These are phyloP conservation scores for Arbacia lixula DNA, from an alignment of 53 echinoderm and acorn worm species.

Conservation along the genomic window DNA sequence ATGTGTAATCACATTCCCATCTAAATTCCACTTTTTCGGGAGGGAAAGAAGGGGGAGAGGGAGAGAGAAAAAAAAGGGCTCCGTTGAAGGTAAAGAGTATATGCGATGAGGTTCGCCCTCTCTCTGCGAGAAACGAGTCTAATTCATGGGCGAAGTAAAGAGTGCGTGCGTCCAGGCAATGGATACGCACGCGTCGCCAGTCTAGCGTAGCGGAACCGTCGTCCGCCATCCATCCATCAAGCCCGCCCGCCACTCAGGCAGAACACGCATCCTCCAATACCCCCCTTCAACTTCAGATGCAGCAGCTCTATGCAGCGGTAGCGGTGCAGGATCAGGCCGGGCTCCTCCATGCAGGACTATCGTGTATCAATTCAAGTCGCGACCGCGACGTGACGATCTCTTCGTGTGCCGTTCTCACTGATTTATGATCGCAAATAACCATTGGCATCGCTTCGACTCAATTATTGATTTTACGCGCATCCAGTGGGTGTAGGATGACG, in stretches of 20 bases:
- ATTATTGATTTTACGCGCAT: conserved; percentile 64
- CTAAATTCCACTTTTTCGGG: conserved; percentile 52
- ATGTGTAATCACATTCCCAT: conserved; percentile 63
- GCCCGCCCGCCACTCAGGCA: conserved; percentile 51
- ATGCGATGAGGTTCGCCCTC: conserved; percentile 52
- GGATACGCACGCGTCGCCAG: conserved; percentile 61
- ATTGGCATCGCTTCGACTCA: conserved; percentile 63
- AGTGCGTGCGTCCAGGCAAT: conserved; percentile 61
- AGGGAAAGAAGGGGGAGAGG: background rate
- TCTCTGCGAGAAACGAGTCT: conserved; percentile 32
- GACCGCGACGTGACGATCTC: conserved; percentile 53
- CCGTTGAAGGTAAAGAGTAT: conserved; percentile 15
- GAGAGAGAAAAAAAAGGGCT: conserved; percentile 16
- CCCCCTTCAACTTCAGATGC: conserved; percentile 21
- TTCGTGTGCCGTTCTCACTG: conserved; percentile 35
- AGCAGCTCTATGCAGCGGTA: conserved; percentile 16
- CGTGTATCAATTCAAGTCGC: conserved; percentile 55
- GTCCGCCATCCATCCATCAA: conserved; percentile 57
- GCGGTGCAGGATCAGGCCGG: conserved; percentile 24
- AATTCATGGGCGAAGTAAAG: conserved; percentile 53
- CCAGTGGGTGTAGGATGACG: conserved; percentile 55
- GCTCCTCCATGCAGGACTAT: conserved; percentile 45
- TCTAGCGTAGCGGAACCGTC: conserved; percentile 61
- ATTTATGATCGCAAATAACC: conserved; percentile 64
- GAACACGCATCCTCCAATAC: conserved; percentile 49